phyloP scores from a whole-genome alignment of 2,797 vertebrate genomes.

The Melanotaenia boesemani region DNA sequence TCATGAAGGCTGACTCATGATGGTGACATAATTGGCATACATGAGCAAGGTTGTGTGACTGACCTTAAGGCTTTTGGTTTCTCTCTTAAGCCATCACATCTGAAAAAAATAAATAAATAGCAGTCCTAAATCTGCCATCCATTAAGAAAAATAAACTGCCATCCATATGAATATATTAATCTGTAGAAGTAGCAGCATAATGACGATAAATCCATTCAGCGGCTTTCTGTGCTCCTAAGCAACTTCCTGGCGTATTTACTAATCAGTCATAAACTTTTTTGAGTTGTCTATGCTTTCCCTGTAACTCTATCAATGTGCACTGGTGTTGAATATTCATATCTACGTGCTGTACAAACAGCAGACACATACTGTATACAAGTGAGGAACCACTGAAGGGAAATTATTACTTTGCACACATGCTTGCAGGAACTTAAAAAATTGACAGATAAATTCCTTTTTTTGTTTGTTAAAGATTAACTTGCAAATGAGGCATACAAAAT shows the following conservation, averaged over 20 bases:
- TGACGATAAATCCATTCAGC: constrained; percentile 57
- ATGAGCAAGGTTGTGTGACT: constrained; percentile 59
- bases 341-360: constrained; percentile 55
- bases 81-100: constrained; percentile 57
- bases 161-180: constrained; percentile 65
- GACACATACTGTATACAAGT: constrained; percentile 38
- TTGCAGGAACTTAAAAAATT: constrained; percentile 62
- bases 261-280: background rate
- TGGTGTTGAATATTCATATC: constrained; percentile 62
- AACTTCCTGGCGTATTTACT: constrained; percentile 31
- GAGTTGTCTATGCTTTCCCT: constrained; percentile 35
- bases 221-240: constrained; percentile 57
- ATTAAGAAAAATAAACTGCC: constrained; percentile 53
- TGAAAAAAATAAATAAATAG: constrained; percentile 17
- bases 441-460: constrained; percentile 46
- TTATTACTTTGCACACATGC: constrained; percentile 63
- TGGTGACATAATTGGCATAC: constrained; percentile 68
- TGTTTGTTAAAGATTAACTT: constrained; percentile 53
- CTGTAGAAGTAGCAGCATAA: constrained; percentile 73
- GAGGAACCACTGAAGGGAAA: constrained; percentile 45
- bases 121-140: constrained; percentile 18
- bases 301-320: constrained; percentile 49
- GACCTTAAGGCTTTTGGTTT: constrained; percentile 79
- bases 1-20: constrained; percentile 67
- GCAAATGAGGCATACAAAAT: constrained; percentile 68